phyloP scores from a whole-genome alignment of 2,888 invertebrate genomes.

The Chloroclysta siterata region DNA sequence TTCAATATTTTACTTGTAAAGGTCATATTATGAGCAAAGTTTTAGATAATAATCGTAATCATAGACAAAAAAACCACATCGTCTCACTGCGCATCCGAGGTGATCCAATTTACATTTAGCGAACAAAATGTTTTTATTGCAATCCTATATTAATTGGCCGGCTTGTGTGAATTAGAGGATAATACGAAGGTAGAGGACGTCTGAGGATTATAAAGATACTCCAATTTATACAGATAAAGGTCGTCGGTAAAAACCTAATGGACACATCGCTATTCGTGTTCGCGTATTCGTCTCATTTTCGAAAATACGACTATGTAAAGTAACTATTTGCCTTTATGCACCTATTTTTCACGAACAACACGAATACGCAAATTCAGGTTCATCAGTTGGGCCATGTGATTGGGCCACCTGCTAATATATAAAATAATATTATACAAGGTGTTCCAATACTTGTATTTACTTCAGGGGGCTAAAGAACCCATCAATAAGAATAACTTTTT shows the following conservation, averaged over 20 bases:
- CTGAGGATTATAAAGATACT: constrained; percentile 52
- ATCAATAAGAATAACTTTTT: no score
- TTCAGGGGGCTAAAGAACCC: no score
- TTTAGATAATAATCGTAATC: neutral
- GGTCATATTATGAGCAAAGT: neutral
- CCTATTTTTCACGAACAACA: no score
- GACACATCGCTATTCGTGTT: constrained; percentile 46
- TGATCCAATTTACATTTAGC: constrained; percentile 43
- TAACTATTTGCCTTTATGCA: no score
- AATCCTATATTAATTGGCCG: constrained; percentile 67
- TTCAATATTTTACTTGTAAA: no score
- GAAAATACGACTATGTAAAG: no score
- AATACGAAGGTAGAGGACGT: constrained; percentile 58
- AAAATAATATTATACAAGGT: no score
- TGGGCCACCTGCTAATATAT: no score
- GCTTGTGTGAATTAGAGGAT: constrained; percentile 74
- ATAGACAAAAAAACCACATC: neutral
- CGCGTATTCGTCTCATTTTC: no score
- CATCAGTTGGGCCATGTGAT: no score
- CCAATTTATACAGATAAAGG: constrained; percentile 64
- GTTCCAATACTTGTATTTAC: no score
- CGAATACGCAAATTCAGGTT: no score
- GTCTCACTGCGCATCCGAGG: constrained; percentile 4
- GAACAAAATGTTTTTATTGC: constrained; percentile 62
- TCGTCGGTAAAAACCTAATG: constrained; percentile 57